phyloP scores from a whole-genome alignment of 2,797 vertebrate genomes.

The Clarias fuscus region DNA sequence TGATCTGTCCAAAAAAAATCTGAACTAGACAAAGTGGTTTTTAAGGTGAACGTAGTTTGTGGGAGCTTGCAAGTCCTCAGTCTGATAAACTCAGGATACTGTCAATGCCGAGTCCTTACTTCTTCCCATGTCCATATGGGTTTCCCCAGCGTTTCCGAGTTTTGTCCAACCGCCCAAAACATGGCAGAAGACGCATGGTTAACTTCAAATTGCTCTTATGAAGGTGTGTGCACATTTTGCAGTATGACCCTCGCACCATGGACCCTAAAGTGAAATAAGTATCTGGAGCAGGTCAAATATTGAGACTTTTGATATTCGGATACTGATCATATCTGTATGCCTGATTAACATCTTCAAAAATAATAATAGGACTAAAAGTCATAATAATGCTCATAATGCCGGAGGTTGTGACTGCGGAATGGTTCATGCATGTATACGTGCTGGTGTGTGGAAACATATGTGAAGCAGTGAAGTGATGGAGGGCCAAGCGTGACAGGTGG shows the following conservation, averaged over 20 bases:
- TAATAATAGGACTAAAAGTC: background rate
- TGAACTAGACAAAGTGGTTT: no score
- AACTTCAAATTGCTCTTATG: background rate
- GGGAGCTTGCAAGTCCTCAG: background rate
- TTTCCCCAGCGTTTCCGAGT: background rate
- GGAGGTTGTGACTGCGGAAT: background rate
- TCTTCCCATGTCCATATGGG: background rate
- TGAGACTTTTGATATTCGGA: background rate
- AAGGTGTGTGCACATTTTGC: background rate
- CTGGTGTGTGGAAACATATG: conserved; percentile 20
- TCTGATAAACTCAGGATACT: background rate
- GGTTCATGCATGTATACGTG: background rate
- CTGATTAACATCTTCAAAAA: background rate
- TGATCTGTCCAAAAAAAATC: no score
- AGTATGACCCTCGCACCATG: background rate
- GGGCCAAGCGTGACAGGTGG: conserved; percentile 63
- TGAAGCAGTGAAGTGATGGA: conserved; percentile 45
- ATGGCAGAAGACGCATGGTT: background rate
- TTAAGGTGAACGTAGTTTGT: background rate
- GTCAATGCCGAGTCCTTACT: background rate
- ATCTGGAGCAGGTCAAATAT: background rate
- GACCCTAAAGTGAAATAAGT: background rate
- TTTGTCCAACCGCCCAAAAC: background rate
- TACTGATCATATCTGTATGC: background rate
- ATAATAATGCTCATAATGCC: background rate